Conservation (phyloP, 2,888 invertebrate species). For the Lithophane leautieri region DNA sequence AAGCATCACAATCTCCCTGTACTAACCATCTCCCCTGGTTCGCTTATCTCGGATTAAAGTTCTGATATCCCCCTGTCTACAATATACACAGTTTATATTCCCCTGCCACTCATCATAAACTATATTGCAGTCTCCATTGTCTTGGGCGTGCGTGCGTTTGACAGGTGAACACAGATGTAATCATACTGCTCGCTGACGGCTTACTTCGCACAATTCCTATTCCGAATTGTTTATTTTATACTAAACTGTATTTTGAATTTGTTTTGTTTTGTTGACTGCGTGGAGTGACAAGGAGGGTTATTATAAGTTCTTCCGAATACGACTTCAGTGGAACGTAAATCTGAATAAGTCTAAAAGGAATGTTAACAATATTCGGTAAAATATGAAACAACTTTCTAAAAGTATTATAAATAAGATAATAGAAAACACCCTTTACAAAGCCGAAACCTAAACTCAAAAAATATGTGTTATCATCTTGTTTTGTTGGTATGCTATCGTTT, state of each 20-base stretch:
- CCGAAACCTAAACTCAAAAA: neutral
- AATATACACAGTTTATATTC: constrained; percentile 18
- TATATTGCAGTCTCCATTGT: constrained; percentile 58
- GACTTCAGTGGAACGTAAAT: neutral
- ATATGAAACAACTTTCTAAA: neutral
- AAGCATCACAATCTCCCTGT: constrained; percentile 1
- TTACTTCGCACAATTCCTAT: constrained; percentile 23
- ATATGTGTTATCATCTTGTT: neutral
- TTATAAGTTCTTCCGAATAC: neutral
- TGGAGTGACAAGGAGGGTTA: neutral
- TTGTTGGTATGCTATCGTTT: neutral
- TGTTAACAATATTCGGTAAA: neutral
- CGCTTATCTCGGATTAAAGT: constrained; percentile 1
- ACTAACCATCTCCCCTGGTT: neutral
- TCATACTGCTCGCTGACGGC: constrained; percentile 27
- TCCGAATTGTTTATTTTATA: constrained; percentile 32
- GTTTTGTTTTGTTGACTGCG: neutral
- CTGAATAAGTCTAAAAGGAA: neutral
- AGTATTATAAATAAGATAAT: too few relatives aligned
- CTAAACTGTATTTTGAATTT: constrained; percentile 10
- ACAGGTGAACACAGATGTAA: constrained; percentile 60
- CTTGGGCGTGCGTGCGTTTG: constrained; percentile 55
- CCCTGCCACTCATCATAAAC: constrained; percentile 29
- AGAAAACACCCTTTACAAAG: neutral
- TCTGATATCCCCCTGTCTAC: constrained; percentile 2